Conservation (phyloP, 2,113 vertebrate genomes). For the Limanda limanda region DNA sequence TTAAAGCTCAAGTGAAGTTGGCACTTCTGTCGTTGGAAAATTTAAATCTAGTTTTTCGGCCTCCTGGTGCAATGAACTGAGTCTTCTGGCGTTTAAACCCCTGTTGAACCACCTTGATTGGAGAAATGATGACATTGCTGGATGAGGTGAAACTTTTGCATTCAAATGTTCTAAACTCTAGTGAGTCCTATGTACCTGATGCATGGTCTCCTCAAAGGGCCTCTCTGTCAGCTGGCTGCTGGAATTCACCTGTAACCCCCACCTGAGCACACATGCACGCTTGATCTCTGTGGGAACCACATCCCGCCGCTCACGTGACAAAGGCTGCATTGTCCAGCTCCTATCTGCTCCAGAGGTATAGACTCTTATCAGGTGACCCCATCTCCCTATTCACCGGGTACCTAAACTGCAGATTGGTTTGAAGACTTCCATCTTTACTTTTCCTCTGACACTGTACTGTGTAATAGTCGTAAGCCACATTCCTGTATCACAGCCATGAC, state of each 20-base stretch:
- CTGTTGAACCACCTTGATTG: too few species aligned
- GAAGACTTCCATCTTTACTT: background rate
- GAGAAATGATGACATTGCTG: too few species aligned
- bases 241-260: conserved; percentile 48
- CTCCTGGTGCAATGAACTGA: too few species aligned
- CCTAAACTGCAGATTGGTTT: background rate
- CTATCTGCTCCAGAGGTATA: conserved; percentile 32
- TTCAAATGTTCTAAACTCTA: too few species aligned
- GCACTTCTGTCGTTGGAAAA: too few species aligned
- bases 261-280: background rate
- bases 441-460: background rate
- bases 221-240: conserved; percentile 8
- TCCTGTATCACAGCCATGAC: conserved; percentile 25
- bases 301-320: conserved; percentile 58
- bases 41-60: too few species aligned
- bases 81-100: too few species aligned
- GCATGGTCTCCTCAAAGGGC: conserved; percentile 29
- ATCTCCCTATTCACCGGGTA: background rate
- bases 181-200: background rate
- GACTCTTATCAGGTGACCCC: too few species aligned
- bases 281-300: conserved; percentile 49
- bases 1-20: too few species aligned
- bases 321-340: conserved; percentile 56
- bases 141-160: too few species aligned
- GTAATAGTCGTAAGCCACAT: conserved; percentile 17